Conservation (phyloP, 1,140 invertebrate genomes). For the Sycophaga agraensis region DNA sequence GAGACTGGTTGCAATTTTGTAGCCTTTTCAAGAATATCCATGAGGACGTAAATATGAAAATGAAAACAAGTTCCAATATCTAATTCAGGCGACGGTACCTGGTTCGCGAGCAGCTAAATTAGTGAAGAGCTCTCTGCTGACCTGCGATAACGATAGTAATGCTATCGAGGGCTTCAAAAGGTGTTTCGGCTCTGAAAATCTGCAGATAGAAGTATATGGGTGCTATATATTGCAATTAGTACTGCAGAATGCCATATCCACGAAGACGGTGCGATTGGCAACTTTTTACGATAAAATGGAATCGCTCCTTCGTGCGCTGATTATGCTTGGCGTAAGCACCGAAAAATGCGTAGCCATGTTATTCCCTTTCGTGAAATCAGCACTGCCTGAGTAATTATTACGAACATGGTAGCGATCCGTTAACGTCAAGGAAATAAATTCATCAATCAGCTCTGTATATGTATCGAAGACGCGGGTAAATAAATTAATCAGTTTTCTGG, state of each 20-base stretch:
- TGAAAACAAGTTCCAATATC: conserved; percentile 41
- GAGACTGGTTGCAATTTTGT: not conserved
- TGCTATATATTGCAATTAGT: not conserved
- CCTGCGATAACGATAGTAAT: not conserved
- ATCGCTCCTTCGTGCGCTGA: not conserved
- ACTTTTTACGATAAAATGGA: not conserved
- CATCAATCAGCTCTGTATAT: conserved; percentile 19
- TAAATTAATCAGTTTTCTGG: conserved; percentile 35
- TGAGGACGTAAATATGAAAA: conserved; percentile 36
- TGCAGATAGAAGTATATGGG: not conserved
- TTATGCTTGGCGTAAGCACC: not conserved
- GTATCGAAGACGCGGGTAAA: conserved; percentile 20
- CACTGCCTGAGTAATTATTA: conserved; percentile 39
- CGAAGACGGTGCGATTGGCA: too few species aligned
- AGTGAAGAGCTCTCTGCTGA: not conserved
- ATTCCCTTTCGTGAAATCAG: conserved; percentile 7
- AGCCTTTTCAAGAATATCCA: conserved; percentile 46
- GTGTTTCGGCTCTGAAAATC: not conserved
- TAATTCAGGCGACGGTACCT: conserved; percentile 28
- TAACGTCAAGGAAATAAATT: not conserved
- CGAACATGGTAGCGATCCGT: conserved; percentile 34
- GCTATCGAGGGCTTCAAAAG: not conserved
- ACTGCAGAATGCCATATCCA: not conserved
- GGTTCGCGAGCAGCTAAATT: conserved; percentile 20
- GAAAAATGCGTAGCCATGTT: not conserved